Conservation (phyloP, 2,797 vertebrate genomes). For the Salmo trutta region DNA sequence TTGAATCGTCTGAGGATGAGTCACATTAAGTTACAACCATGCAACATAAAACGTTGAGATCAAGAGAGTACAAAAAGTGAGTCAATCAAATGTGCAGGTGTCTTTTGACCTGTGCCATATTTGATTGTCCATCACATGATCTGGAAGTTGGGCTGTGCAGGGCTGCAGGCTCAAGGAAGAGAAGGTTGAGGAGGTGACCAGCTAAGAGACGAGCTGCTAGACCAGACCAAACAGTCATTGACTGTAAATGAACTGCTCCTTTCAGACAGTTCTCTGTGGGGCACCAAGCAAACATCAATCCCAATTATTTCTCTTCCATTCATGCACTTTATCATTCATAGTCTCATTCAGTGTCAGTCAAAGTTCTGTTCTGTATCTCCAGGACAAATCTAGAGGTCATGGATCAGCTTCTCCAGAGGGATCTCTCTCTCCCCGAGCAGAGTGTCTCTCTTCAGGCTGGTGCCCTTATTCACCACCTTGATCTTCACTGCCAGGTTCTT, state of each 20-base stretch:
- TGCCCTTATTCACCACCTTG: slow-evolving; percentile 98
- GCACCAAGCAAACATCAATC: slow-evolving; percentile 6
- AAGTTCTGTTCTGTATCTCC: slow-evolving; percentile 18
- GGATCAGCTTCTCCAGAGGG: slow-evolving; percentile 82
- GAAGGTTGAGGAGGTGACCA: slow-evolving; percentile 7
- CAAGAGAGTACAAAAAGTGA: slow-evolving; percentile 11
- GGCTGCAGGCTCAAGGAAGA: slow-evolving; percentile 19
- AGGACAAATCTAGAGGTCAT: slow-evolving; percentile 67
- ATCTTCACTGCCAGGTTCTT: slow-evolving; percentile 90
- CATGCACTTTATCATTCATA: slow-evolving; percentile 10
- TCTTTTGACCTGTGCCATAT: slow-evolving; percentile 36
- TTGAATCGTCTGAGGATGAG: slow-evolving; percentile 22
- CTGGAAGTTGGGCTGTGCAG: not conserved
- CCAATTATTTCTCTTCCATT: not conserved
- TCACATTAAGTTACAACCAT: slow-evolving; percentile 46
- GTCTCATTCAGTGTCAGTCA: slow-evolving; percentile 8
- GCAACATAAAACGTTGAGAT: slow-evolving; percentile 3
- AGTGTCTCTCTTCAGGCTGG: slow-evolving; percentile 92
- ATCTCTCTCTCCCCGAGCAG: slow-evolving; percentile 92
- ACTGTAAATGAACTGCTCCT: slow-evolving; percentile 10
- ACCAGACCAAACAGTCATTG: slow-evolving; percentile 33
- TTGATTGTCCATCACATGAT: slow-evolving; percentile 19
- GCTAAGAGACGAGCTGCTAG: slow-evolving; percentile 29
- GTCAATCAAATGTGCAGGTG: slow-evolving; percentile 30
- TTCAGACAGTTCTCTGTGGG: slow-evolving; percentile 42